Evolutionary conservation across 1,140 invertebrate species (phyloP), one percentile per base, ranked within the genome.

Genomic region (Rhopalosiphum maidis): DNA sequence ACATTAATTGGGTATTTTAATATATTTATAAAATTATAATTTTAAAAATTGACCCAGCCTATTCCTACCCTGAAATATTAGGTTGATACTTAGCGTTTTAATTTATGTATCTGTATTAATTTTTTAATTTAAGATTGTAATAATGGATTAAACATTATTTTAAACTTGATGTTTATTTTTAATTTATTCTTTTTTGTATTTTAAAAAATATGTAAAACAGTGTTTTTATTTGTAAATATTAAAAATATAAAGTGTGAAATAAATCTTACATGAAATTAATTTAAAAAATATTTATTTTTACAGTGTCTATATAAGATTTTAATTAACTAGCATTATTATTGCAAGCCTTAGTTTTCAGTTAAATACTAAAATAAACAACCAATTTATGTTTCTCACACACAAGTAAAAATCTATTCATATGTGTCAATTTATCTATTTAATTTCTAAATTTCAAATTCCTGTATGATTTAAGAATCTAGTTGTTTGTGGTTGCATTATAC

Each of bases 141-240:
- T 15, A 85, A 43, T 85, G 37, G 23, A 4, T n/a, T 37, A 18
- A 54, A 37, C n/a, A 37, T 54, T 54, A 11, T 54, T 54, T 37
- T 25, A 51, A 54, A 89, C 51, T 89, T 89, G n/a, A 89, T 89
- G 9, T 89, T n/a, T 54, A 89, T 37, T 37, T 48, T n/a, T n/a
- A 6, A 18, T n/a, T n/a, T 35, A 23, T 54, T 54, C 54, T 88
- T 88, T 37, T 2, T 89, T 37, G 46, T 46, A 46, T 54, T 54
- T 18, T 48, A 1, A 48, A 89, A 37, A 89, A 89, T 54, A 15
- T 89, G 21, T 54, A 23, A 51, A 89, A 89, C 3, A 46, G 23
- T 22, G 30, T 89, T 35, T 89, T 51, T 22, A 51, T 54, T 25
- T 89, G 48, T 89, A 54, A 89, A 89, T 54, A 51, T 54, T 35